Base-by-base conservation (phyloP, 2,888 invertebrate genomes). In the Hydroisotoma schaefferi region DNA sequence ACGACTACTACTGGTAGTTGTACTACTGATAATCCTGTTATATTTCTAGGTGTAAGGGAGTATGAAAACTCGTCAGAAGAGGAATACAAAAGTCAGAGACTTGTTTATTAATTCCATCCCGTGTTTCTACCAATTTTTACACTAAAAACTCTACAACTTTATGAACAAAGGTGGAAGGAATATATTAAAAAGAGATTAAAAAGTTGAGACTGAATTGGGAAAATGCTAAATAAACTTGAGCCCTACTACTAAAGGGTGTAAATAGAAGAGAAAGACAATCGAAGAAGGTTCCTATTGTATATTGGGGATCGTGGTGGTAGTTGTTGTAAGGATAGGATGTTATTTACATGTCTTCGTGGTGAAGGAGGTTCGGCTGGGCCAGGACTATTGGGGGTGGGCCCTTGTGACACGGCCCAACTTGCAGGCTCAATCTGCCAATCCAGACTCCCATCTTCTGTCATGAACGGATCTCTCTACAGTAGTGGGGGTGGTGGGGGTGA, bases 291-390 rank as follows among this genome's bases (percentile, higher is more conserved):
- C 33, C 33, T 15, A 33, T 33, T 33, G 15, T 15, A 15, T 10
- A 33, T 33, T 10, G 33, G 33, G 8, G 15, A 33, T 33, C 33
- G 33, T 33, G 8, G n/a, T n/a, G n/a, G n/a, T n/a, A n/a, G n/a
- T n/a, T n/a, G n/a, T n/a, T n/a, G n/a, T 20, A 53, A 49, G 38
- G 40, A 23, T 38, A 63, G 44, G 63, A 72, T 72, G 72, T 70
- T 72, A 61, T 72, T 72, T 68, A 68, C 71, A 67, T 71, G 71
- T 67, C 65, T 70, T 55, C 72, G 72, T 68, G 71, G 69, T 70
- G 71, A 69, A 66, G 63, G 65, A 61, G 69, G 64, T 55, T 62
- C 67, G 57, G 67, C 62, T 43, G 66, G 64, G 54, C 62, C 69
- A 51, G 67, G 58, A 51, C n/a, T n/a, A n/a, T n/a, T n/a, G n/a